Evolutionary conservation across 1,140 invertebrate genomes (phyloP).

Genomic region (Bombyx mori): DNA sequence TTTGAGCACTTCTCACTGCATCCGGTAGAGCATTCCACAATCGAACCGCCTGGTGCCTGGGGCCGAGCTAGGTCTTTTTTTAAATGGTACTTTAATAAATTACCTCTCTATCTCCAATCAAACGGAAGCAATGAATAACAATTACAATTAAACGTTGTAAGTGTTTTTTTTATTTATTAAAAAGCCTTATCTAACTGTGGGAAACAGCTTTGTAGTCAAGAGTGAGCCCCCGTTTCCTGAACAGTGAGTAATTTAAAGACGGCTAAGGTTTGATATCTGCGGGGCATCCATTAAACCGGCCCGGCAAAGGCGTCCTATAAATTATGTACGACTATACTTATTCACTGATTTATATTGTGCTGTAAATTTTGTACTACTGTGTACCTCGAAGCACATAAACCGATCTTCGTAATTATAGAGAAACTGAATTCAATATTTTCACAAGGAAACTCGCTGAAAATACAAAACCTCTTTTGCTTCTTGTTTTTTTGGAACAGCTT

Average conservation of each 20-base stretch:
- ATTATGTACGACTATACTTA: conserved; percentile 55
- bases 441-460: no score
- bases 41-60: no score
- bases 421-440: neutral
- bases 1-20: no score
- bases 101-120: neutral
- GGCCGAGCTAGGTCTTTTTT: no score
- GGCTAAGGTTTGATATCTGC: conserved; percentile 50
- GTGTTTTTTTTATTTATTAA: conserved; percentile 38
- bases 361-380: conserved; percentile 26
- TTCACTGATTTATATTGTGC: conserved; percentile 50
- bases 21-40: no score
- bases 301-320: conserved; percentile 48
- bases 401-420: no score
- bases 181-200: conserved; percentile 56
- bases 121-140: conserved; percentile 53
- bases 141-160: conserved; percentile 39
- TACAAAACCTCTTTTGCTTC: neutral
- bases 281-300: conserved; percentile 61
- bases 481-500: neutral
- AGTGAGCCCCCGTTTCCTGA: conserved; percentile 50
- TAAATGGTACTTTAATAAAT: conserved; percentile 1
- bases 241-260: conserved; percentile 63
- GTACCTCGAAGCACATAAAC: no score
- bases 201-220: conserved; percentile 52